Percentiles rank a stretch among this genome's conserved stretches.
phyloP scores from a whole-genome alignment of 2,113 vertebrate genomes.

The Eubucco bourcierii region DNA sequence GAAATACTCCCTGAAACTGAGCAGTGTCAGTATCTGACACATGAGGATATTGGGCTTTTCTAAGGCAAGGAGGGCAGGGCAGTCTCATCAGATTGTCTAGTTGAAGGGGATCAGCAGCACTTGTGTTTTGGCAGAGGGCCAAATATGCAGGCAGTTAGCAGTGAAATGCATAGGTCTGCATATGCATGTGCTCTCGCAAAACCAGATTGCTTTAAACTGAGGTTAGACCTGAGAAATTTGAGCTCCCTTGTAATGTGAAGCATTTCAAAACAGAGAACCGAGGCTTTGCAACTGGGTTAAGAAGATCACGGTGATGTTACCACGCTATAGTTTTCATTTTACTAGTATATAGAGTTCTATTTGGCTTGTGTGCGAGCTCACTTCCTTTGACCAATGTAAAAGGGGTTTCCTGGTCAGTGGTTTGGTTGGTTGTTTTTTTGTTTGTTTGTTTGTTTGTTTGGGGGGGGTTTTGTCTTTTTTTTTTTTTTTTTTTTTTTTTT shows the following conservation, averaged over 20 bases:
- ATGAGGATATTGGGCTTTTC: background rate
- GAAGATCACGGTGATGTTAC: background rate
- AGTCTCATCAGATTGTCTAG: background rate
- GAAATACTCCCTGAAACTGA: background rate
- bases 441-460: no score
- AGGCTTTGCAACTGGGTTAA: background rate
- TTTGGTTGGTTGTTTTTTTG: no score
- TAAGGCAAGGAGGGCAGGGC: background rate
- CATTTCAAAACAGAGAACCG: background rate
- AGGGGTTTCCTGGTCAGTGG: background rate
- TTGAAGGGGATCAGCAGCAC: background rate
- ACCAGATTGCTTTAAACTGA: background rate
- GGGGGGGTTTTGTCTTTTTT: no score
- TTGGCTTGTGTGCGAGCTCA: background rate
- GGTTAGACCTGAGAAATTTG: background rate
- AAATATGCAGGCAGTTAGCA: background rate
- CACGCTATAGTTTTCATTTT: background rate
- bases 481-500: background rate
- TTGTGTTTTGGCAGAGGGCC: background rate
- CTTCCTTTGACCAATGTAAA: slow-evolving; percentile 5
- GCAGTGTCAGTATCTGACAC: background rate
- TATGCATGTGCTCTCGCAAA: background rate
- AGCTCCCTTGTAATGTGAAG: rapidly evolving
- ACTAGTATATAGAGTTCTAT: background rate
- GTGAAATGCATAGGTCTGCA: background rate